Base-by-base conservation (phyloP, 2,888 invertebrate genomes). In the Sinotaia quadrata region DNA sequence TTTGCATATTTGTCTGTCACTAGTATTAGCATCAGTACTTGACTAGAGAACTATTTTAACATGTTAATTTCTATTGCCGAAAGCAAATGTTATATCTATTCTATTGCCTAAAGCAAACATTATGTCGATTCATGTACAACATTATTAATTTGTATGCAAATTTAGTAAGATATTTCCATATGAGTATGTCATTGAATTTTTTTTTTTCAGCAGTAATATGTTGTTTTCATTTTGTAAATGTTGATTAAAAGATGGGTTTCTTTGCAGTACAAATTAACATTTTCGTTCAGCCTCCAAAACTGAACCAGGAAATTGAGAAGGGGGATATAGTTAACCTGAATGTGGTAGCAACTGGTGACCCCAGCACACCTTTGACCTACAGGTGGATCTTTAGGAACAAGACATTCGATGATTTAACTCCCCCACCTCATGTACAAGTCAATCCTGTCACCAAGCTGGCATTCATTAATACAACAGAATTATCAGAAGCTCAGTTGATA, bases 241-340 rank as follows among this genome's bases (percentile, higher is more conserved):
- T n/a, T n/a, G n/a, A n/a, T n/a, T 41, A 4, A 8, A 21, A 2
- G 3, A 21, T 47, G n/a, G n/a, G 47, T 5, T 24, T 41, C n/a
- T 41, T 72, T 59, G 33, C 67, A 75, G 75, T 67, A 56, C 71
- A 68, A 0, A 75, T 75, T 4, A 59, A 21, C 7, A n/a, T n/a
- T n/a, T 47, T 75, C 5, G 24, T 18, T 3, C 33, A 10, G 3
- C n/a, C 21, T 18, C 71, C 71, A 27, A 33, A n/a, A n/a, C 37
- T 10, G 5, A 27, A 27, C 0, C 71, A 72, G 61, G 31, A 21
- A 18, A 69, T 75, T 21, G 36, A 5, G 0, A 47, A 69, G 27
- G 73, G 73, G 1, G 71, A 75, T 10, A 56, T 37, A 0, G 67
- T 75, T 7, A 61, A 75, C 54, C 49, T 75, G 66, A 73, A 73